Conservation (phyloP, 2,888 invertebrate species). For the Diplazon laetatorius region DNA sequence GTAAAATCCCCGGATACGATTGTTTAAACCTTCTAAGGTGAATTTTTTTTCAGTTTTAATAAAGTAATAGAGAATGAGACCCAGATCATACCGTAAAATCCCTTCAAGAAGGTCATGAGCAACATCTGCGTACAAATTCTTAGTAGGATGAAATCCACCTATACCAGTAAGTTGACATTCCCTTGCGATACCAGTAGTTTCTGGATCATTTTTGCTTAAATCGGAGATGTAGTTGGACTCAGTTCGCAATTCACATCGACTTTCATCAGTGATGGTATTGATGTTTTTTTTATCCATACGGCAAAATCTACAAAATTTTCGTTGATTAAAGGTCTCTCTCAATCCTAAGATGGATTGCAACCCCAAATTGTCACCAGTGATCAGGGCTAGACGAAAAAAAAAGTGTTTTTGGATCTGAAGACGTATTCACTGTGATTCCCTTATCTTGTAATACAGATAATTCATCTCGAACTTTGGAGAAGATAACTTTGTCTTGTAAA, state of each 20-base stretch:
- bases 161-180: not conserved
- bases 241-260: constrained; percentile 54
- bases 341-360: constrained; percentile 63
- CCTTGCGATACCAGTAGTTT: not conserved
- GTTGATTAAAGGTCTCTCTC: constrained; percentile 60
- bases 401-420: constrained; percentile 37
- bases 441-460: not conserved
- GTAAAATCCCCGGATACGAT: constrained; percentile 56
- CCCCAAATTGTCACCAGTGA: constrained; percentile 67
- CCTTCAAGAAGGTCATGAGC: constrained; percentile 68
- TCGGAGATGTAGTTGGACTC: constrained; percentile 51
- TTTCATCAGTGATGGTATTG: constrained; percentile 48
- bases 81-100: constrained; percentile 64
- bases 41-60: constrained; percentile 54
- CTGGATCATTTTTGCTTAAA: constrained; percentile 6
- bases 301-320: constrained; percentile 66
- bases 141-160: not conserved
- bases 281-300: constrained; percentile 39
- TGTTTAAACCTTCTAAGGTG: constrained; percentile 43
- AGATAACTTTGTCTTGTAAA: not conserved
- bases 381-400: constrained; percentile 53
- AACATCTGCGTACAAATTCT: constrained; percentile 61
- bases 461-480: not conserved
- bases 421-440: not conserved
- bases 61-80: constrained; percentile 61